Percentiles rank a stretch among this genome's conserved stretches.
Conservation (phyloP, 37 sponge, comb jelly and placozoan species). For the Crambe crambe region DNA sequence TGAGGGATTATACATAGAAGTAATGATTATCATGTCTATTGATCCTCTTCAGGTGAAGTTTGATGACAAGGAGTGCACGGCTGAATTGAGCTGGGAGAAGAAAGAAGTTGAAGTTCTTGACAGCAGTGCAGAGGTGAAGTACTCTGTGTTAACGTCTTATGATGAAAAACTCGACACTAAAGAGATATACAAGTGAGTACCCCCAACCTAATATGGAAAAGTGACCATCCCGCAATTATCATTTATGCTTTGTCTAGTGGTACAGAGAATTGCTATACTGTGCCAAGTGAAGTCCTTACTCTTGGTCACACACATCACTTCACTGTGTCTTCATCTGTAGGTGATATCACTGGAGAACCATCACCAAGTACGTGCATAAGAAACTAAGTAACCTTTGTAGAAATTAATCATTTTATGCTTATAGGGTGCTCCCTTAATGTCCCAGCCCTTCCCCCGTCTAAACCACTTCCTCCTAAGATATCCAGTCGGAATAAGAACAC, state of each 20-base stretch:
- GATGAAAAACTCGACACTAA: background rate
- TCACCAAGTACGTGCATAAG: constrained; percentile 18
- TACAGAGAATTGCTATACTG: background rate
- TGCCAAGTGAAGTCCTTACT: constrained; percentile 1
- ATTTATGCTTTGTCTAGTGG: constrained; percentile 12
- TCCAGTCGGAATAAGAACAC: constrained; percentile 39
- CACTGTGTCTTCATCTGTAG: constrained; percentile 17
- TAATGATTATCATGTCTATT: too few species aligned
- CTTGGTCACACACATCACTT: constrained; percentile 56
- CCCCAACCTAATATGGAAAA: background rate
- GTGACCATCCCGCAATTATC: background rate
- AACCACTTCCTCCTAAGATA: constrained; percentile 40
- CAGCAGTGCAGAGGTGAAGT: background rate
- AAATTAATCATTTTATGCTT: background rate
- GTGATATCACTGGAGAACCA: constrained; percentile 23
- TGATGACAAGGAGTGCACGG: constrained; percentile 7
- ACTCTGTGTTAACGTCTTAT: background rate
- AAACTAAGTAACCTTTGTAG: background rate
- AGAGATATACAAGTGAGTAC: constrained; percentile 17
- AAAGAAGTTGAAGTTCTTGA: background rate
- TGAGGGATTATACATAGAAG: too few species aligned
- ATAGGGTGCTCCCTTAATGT: constrained; percentile 7
- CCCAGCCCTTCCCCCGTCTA: constrained; percentile 26
- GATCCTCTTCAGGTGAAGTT: background rate
- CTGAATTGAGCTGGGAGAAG: constrained; percentile 2